Percentiles rank a stretch among this genome's conserved stretches.
Conservation (phyloP, 2,888 invertebrate genomes). For the Cantharis nigra region DNA sequence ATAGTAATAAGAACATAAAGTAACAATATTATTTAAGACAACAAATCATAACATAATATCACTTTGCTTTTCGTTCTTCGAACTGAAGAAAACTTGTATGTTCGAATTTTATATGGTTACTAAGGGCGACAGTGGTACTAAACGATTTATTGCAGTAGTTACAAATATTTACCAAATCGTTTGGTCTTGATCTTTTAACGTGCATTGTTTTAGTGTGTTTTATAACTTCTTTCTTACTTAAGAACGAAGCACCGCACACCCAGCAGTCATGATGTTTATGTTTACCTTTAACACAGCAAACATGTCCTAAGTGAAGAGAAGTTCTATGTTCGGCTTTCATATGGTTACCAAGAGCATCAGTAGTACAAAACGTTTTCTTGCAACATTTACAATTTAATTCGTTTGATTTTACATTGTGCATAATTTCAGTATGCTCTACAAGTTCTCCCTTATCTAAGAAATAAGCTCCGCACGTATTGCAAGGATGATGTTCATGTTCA, state of each 20-base stretch:
- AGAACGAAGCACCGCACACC: neutral
- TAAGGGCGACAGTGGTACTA: neutral
- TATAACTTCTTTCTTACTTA: neutral
- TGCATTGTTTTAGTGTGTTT: neutral
- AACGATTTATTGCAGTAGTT: neutral
- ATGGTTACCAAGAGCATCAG: neutral
- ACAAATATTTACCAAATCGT: too few species aligned
- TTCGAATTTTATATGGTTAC: neutral
- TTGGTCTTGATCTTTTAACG: accelerated
- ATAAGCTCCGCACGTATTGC: neutral
- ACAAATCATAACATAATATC: neutral
- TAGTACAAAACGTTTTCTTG: neutral
- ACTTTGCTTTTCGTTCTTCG: neutral
- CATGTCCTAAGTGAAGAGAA: neutral
- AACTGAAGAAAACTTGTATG: neutral
- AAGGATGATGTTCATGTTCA: neutral
- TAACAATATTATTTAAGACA: too few species aligned
- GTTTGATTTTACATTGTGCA: neutral
- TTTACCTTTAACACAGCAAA: too few species aligned
- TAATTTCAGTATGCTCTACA: neutral
- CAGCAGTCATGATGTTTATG: neutral
- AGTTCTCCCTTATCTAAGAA: neutral
- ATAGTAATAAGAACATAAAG: too few species aligned
- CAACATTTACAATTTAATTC: neutral
- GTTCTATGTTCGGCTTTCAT: neutral